Evolutionary conservation across 2,797 vertebrate species (phyloP).

Genomic region (Numenius phaeopus): DNA sequence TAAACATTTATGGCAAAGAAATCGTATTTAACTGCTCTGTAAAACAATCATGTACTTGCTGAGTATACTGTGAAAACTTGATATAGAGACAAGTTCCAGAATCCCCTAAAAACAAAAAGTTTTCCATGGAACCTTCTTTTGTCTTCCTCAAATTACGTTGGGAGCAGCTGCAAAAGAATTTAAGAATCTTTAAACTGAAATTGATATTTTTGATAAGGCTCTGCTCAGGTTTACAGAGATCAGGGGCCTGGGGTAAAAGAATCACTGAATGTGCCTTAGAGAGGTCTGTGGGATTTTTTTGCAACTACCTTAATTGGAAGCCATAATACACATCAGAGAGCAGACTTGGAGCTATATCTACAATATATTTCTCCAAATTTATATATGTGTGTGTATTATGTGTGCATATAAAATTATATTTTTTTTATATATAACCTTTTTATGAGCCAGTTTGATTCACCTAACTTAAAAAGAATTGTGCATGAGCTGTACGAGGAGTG

Average conservation of each 20-base stretch:
- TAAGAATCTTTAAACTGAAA: neutral
- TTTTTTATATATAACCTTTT: neutral
- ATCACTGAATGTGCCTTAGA: neutral
- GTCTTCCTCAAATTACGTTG: neutral
- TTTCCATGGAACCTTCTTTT: neutral
- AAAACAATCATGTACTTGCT: neutral
- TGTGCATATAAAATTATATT: no score
- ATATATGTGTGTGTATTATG: neutral
- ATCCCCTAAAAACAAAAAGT: neutral
- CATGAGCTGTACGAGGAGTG: neutral
- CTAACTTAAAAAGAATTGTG: neutral
- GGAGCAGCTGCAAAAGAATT: neutral
- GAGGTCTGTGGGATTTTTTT: neutral
- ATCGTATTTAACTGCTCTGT: neutral
- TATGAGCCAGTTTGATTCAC: neutral
- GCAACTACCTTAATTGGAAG: neutral
- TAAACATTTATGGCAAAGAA: neutral
- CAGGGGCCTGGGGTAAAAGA: neutral
- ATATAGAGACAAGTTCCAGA: neutral
- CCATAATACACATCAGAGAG: neutral
- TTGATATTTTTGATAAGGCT: neutral
- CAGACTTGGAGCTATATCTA: neutral
- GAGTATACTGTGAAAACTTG: neutral
- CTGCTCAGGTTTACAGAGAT: neutral
- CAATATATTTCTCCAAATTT: neutral